Conservation (phyloP, 2,888 invertebrate genomes). For the Nymphalis urticae region DNA sequence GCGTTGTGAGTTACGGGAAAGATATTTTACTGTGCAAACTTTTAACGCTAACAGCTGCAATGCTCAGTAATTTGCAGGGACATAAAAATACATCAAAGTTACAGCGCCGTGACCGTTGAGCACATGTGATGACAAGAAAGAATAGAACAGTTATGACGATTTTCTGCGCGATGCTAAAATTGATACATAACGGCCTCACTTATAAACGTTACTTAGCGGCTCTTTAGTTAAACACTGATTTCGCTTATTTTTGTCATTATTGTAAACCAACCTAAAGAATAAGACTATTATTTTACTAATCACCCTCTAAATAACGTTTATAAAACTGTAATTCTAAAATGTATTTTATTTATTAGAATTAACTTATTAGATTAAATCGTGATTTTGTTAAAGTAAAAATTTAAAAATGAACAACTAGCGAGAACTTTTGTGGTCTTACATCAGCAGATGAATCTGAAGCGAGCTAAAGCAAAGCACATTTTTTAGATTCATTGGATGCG, state of each 20-base stretch:
- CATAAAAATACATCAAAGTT: conserved; percentile 37
- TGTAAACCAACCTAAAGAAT: too few species aligned
- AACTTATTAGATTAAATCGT: too few species aligned
- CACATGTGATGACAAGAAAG: conserved; percentile 21
- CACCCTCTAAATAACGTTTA: too few species aligned
- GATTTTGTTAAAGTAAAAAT: not conserved
- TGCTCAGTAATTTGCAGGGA: conserved; percentile 32
- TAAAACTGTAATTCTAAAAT: too few species aligned
- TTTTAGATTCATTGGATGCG: conserved; percentile 49
- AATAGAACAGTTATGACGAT: not conserved
- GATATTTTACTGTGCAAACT: conserved; percentile 63
- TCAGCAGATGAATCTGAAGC: conserved; percentile 14
- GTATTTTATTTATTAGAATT: too few species aligned
- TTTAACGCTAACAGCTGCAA: conserved; percentile 64
- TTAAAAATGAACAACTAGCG: not conserved
- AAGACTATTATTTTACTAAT: too few species aligned
- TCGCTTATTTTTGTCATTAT: too few species aligned
- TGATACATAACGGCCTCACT: not conserved
- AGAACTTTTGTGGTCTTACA: conserved; percentile 4
- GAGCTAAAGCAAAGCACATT: conserved; percentile 37
- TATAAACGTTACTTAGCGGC: too few species aligned
- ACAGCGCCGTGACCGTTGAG: conserved; percentile 27
- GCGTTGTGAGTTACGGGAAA: conserved; percentile 38
- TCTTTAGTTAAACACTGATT: too few species aligned
- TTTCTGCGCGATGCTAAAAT: not conserved